A percentile compares a stretch with the other conserved stretches of the same genome.
phyloP scores from a whole-genome alignment of 92 coral and sea anemone species.

The Micromussa lordhowensis region DNA sequence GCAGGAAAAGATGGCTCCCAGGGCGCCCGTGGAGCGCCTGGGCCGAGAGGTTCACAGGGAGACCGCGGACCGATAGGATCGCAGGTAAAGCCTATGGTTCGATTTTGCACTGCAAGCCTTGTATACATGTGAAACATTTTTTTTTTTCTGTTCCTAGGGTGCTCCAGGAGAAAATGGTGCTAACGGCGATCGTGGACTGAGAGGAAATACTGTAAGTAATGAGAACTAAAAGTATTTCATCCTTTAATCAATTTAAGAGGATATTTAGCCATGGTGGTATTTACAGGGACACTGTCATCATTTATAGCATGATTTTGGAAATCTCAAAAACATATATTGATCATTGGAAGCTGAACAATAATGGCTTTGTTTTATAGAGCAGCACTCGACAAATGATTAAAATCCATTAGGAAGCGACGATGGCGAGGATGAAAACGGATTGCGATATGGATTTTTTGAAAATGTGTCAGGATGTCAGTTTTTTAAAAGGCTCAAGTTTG shows the following conservation, averaged over 20 bases:
- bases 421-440: too few relatives aligned
- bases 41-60: constrained; percentile 64
- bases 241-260: neutral
- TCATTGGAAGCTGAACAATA: too few relatives aligned
- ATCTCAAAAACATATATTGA: too few relatives aligned
- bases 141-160: constrained; percentile 24
- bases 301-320: too few relatives aligned
- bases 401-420: too few relatives aligned
- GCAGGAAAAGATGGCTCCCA: constrained; percentile 14
- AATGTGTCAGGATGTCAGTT: too few relatives aligned
- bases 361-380: too few relatives aligned
- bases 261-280: neutral
- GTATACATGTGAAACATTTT: neutral
- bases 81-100: constrained; percentile 10
- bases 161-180: constrained; percentile 48
- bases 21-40: constrained; percentile 71
- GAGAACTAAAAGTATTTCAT: neutral
- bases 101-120: neutral
- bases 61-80: constrained; percentile 58
- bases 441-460: too few relatives aligned
- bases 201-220: constrained; percentile 58
- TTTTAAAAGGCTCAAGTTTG: too few relatives aligned
- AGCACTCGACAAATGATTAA: too few relatives aligned
- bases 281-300: too few relatives aligned
- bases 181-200: constrained; percentile 60